A percentile compares a stretch with the other conserved stretches of the same genome.
These are phyloP conservation scores for Planiliza haematocheilus DNA, from an alignment of 2,113 vertebrate genomes.

Conservation along the genomic window DNA sequence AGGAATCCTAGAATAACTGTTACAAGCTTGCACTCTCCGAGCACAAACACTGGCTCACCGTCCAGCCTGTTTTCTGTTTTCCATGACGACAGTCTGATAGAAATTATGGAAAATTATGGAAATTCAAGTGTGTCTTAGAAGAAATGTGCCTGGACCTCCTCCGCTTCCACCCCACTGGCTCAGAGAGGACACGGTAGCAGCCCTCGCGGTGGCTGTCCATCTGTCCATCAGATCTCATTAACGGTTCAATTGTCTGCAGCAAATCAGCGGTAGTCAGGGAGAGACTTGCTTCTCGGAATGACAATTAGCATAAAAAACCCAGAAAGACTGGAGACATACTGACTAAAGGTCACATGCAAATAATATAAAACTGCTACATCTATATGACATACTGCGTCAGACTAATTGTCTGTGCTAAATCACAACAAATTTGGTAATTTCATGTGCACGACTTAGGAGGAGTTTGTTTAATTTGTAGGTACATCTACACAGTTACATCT, in stretches of 20 bases:
- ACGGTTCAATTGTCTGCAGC: constrained; percentile 52
- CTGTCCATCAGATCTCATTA: constrained; percentile 69
- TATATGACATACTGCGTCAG: too few species aligned
- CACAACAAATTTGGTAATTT: too few species aligned
- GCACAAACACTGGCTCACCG: not conserved
- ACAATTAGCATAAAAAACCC: constrained; percentile 22
- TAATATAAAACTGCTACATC: too few species aligned
- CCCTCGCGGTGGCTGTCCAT: constrained; percentile 49
- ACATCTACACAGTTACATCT: too few species aligned
- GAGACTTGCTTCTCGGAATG: constrained; percentile 22
- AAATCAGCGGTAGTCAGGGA: constrained; percentile 22
- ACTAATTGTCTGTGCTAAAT: too few species aligned
- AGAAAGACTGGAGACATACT: not conserved
- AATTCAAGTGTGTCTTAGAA: constrained; percentile 17
- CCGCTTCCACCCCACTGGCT: constrained; percentile 1
- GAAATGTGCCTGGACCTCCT: constrained; percentile 7
- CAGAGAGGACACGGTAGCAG: constrained; percentile 39
- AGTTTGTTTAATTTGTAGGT: too few species aligned
- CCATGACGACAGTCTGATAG: not conserved
- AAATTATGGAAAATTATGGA: not conserved
- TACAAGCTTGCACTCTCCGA: not conserved
- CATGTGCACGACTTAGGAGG: too few species aligned
- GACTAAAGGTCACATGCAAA: not conserved
- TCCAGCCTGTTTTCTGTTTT: not conserved
- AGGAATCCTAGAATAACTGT: not conserved